Conservation (phyloP, 2,113 vertebrate genomes). For the Coturnix japonica region DNA sequence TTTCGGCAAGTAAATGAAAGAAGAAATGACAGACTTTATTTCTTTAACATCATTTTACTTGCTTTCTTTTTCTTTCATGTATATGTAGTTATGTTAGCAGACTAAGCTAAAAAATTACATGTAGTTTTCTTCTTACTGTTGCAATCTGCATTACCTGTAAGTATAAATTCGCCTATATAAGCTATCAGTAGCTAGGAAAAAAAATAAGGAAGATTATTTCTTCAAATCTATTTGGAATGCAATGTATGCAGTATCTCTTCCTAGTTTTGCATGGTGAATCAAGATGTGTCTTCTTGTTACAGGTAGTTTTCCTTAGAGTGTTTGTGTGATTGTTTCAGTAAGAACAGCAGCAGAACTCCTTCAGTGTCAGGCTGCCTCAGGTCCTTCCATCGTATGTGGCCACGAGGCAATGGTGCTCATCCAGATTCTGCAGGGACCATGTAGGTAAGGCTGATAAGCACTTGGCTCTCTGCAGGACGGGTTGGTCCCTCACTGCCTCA, state of each 20-base stretch:
- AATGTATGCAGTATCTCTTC: not conserved
- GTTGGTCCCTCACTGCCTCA: not conserved
- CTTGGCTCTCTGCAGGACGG: not conserved
- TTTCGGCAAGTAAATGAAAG: not conserved
- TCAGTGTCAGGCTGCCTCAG: fast-evolving
- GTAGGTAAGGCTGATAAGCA: not conserved
- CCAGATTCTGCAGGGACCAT: no score
- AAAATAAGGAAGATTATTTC: not conserved
- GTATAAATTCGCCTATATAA: not conserved
- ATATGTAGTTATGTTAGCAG: not conserved
- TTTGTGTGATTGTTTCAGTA: not conserved
- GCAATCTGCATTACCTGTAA: not conserved
- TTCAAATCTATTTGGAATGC: not conserved
- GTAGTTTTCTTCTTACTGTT: not conserved
- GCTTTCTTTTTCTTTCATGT: not conserved
- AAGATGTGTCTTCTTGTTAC: not conserved
- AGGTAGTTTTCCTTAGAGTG: not conserved
- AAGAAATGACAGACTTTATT: not conserved
- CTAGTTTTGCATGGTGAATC: not conserved
- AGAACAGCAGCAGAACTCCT: not conserved
- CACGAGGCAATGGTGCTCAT: fast-evolving
- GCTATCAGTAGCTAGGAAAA: not conserved
- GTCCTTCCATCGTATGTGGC: fast-evolving
- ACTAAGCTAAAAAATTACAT: not conserved
- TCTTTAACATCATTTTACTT: not conserved